Base-by-base conservation (phyloP, 2,888 invertebrate genomes). In the Epirrhoe alternata region DNA sequence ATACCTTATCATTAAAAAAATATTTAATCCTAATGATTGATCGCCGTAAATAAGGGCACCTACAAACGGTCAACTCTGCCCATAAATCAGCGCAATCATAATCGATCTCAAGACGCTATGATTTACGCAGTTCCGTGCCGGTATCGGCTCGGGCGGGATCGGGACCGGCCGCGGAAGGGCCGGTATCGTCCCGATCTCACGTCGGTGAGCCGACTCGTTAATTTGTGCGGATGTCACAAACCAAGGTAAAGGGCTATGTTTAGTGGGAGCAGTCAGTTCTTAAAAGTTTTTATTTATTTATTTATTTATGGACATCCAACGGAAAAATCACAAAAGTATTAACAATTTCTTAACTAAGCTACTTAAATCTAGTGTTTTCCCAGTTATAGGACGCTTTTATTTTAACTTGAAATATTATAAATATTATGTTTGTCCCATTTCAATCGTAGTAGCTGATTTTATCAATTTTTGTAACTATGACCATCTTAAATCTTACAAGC, bases 131-230 rank as follows among this genome's bases (percentile, higher is more conserved):
- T 70, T 72, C 68, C 73, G 68, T 47, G 47, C 69, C 75, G 73
- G 77, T 78, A 80, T 79, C 80, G 77, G 75, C 12, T 73, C 77
- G 77, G 77, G 24, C n/a, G 17, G 35, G 35, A 47, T 47, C 50
- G 7, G 16, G 38, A 10, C 59, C 54, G 49, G 49, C 78, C 81
- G 80, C 80, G 85, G 87, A 84, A 84, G 82, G 86, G 83, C 77
- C 86, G 80, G 76, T 87, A 88, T 89, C 88, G 79, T 70, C 58
- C 76, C 74, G 79, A 88, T 89, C 87, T 82, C 89, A 88, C 89
- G 88, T 86, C 85, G 85, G 79, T 77, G 79, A 78, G 78, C 79
- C 79, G 84, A 84, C 87, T 88, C 89, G 87, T 88, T 89, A 87
- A 89, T 89, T 89, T 85, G 81, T 82, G 78, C 79, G 79, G 81